Evolutionary conservation across 2,888 invertebrate genomes (phyloP).

Genomic region (Stegophylla sp.): DNA sequence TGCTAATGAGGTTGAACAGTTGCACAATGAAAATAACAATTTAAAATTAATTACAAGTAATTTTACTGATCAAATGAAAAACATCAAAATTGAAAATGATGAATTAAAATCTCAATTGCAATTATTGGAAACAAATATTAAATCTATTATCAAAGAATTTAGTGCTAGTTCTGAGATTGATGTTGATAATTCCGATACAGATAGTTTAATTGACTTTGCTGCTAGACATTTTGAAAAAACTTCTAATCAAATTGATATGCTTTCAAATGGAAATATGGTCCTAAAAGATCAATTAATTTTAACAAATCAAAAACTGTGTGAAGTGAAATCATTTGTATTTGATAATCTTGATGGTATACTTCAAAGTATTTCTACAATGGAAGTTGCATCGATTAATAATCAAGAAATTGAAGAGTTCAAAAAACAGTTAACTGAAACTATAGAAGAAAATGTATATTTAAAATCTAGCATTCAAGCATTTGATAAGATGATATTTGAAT

Average conservation of each 20-base stretch:
- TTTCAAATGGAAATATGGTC: slow-evolving; percentile 6
- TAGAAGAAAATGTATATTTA: slow-evolving; percentile 36
- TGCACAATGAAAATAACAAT: slow-evolving; percentile 50
- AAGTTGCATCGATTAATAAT: not conserved
- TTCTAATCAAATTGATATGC: not conserved
- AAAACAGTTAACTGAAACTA: slow-evolving; percentile 6
- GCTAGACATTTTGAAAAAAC: slow-evolving; percentile 26
- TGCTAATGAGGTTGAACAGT: slow-evolving; percentile 7
- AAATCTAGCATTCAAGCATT: slow-evolving; percentile 27
- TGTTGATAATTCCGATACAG: slow-evolving; percentile 26
- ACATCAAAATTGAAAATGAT: slow-evolving; percentile 8
- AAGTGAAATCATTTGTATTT: slow-evolving; percentile 24
- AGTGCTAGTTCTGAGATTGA: slow-evolving; percentile 20
- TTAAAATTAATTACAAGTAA: slow-evolving; percentile 28
- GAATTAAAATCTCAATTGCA: slow-evolving; percentile 15
- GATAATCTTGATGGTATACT: slow-evolving; percentile 37
- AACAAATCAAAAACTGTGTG: not conserved
- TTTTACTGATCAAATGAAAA: not conserved
- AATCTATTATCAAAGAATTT: slow-evolving; percentile 24
- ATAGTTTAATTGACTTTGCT: slow-evolving; percentile 40
- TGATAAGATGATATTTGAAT: slow-evolving; percentile 37
- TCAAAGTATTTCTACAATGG: slow-evolving; percentile 15
- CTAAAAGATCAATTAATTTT: slow-evolving; percentile 27
- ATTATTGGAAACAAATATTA: slow-evolving; percentile 32
- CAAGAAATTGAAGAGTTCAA: slow-evolving; percentile 14